Percentiles rank a stretch among this genome's conserved stretches.
Conservation (phyloP, 2,113 vertebrate genomes). For the Anoplopoma fimbria region DNA sequence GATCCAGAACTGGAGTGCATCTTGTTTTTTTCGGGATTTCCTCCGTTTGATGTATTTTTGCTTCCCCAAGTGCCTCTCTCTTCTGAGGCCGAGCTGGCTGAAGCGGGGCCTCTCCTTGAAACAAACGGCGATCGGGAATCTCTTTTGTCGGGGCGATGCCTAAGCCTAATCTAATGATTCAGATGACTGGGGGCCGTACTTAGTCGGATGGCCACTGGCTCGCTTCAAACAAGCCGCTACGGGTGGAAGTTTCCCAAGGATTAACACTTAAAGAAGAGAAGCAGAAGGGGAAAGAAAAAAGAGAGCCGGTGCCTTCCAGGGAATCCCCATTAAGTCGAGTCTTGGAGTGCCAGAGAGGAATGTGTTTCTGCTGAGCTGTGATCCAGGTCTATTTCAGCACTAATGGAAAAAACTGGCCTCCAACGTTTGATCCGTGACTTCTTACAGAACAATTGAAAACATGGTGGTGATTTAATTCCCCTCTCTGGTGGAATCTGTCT, state of each 20-base stretch:
- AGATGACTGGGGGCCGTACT: constrained; percentile 76
- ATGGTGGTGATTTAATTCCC: not conserved
- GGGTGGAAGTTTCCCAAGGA: constrained; percentile 75
- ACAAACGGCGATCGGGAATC: constrained; percentile 66
- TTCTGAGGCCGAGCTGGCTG: constrained; percentile 45
- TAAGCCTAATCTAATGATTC: constrained; percentile 80
- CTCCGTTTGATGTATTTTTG: constrained; percentile 50
- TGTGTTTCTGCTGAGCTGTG: constrained; percentile 63
- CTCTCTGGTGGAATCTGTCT: not conserved
- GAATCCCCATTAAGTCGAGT: constrained; percentile 71
- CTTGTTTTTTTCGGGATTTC: constrained; percentile 38
- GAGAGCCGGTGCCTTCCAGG: constrained; percentile 60
- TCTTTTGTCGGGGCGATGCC: constrained; percentile 71
- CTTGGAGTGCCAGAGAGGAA: constrained; percentile 65
- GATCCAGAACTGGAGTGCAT: constrained; percentile 24
- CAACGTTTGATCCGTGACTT: constrained; percentile 42
- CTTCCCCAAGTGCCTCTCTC: constrained; percentile 48
- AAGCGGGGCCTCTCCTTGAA: constrained; percentile 63
- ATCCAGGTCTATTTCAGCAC: constrained; percentile 57
- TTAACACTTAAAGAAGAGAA: constrained; percentile 74
- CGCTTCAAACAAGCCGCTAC: constrained; percentile 74
- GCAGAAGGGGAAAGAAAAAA: constrained; percentile 23
- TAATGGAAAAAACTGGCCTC: constrained; percentile 56
- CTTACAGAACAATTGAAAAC: constrained; percentile 12
- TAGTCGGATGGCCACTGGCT: constrained; percentile 70